Percentiles rank a stretch among this genome's conserved stretches.
These are phyloP conservation scores for Okapia johnstoni DNA, from an alignment of 2,113 vertebrate genomes.

Conservation along the genomic window DNA sequence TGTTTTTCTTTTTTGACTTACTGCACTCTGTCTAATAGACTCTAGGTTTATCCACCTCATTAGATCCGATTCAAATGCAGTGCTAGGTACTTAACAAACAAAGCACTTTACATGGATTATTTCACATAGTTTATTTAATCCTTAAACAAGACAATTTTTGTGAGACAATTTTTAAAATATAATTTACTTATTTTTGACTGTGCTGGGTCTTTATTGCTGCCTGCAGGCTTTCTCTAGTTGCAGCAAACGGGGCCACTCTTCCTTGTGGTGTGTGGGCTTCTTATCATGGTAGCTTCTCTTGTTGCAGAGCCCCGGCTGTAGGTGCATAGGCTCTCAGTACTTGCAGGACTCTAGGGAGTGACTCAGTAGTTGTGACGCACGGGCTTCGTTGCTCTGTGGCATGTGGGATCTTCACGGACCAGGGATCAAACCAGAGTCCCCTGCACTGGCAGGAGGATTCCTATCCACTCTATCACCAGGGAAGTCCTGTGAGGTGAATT, in stretches of 20 bases:
- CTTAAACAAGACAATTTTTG: background rate
- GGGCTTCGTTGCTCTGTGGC: background rate
- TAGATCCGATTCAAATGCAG: background rate
- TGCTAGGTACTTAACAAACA: background rate
- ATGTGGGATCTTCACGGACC: background rate
- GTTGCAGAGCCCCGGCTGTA: background rate
- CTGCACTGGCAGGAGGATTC: background rate
- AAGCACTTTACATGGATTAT: background rate
- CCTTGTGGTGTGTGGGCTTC: background rate
- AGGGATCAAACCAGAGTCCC: background rate
- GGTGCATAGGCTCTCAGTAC: background rate
- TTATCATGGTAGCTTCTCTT: background rate
- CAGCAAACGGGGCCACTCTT: accelerated
- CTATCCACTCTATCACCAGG: background rate
- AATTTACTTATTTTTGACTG: background rate
- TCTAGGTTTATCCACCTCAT: background rate
- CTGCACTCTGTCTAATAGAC: background rate
- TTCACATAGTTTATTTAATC: background rate
- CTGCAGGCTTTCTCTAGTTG: background rate
- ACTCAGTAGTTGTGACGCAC: accelerated
- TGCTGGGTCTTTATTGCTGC: background rate
- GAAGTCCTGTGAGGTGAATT: background rate
- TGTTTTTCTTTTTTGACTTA: background rate
- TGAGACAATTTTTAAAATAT: background rate
- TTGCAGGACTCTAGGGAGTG: background rate